Evolutionary conservation across 64 coral and sea anemone species (phyloP), one percentile per base, ranked within the genome.

Genomic region (Stichodactyla mertensii): DNA sequence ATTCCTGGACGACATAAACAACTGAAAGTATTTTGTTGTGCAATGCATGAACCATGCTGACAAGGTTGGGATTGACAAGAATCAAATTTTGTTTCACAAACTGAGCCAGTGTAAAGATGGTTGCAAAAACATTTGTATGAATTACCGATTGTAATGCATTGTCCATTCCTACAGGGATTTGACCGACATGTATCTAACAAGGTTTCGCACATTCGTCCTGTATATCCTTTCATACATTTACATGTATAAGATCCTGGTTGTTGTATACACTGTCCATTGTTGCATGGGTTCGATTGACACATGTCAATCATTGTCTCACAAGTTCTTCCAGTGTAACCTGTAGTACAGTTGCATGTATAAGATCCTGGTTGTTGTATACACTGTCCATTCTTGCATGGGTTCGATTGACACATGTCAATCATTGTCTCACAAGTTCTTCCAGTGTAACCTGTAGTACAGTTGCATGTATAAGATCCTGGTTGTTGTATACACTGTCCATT

Each of bases 1-100:
- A 90, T 87, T 84, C 92, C 92, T 55, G 64, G 61, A 23, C 64
- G 86, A 52, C 92, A 94, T 61, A 55, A 24, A 79, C 92, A 94
- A 83, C 19, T 61, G 85, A 86, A 94, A 12, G 56, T 14, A 78
- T 77, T 52, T 71, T 67, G 70, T 78, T 87, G 79, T 22, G 10
- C 2, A 52, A 52, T 20, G 26, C 95, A 97, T 10, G 61, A 54
- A 10, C 95, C 95, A 79, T 91, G 52, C 24, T 54, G 24, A 82
- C 95, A 97, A 77, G 91, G 88, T 23, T 84, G 91, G 18, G 82
- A 66, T 20, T 80, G 62, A 55, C 95, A 97, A 7, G 71, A 13
- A 51, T 91, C 55, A 13, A 83, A 16, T 13, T 61, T 91, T 82
- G 14, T 85, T 55, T 88, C 84, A 61, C 95, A 97, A 54, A 67